These are phyloP conservation scores for Pygoscelis antarcticus DNA, from an alignment of 2,113 vertebrate genomes.

Conservation along the genomic window DNA sequence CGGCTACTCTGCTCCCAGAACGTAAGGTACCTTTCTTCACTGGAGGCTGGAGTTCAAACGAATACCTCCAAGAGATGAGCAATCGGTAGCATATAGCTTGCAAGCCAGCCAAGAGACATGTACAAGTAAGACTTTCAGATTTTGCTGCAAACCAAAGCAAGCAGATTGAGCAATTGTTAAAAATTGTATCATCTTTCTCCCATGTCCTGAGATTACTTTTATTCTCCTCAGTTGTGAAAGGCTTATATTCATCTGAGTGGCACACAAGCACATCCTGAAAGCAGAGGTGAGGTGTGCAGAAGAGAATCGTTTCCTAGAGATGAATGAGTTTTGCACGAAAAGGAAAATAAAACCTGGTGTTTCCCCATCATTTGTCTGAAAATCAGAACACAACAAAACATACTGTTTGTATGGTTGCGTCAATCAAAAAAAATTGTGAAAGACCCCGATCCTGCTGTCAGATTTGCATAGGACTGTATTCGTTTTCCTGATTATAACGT, in stretches of 20 bases:
- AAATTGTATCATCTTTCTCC: neutral
- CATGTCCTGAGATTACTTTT: neutral
- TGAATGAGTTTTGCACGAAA: neutral
- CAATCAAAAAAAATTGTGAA: neutral
- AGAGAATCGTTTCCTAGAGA: neutral
- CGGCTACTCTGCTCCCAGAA: neutral
- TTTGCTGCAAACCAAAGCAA: neutral
- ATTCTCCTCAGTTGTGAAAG: neutral
- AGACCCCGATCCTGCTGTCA: neutral
- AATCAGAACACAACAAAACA: neutral
- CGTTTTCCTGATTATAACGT: neutral
- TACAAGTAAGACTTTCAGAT: neutral
- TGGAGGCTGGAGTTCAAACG: neutral
- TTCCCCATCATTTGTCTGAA: neutral
- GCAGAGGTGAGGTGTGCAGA: neutral
- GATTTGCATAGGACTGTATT: neutral
- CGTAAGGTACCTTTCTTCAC: neutral
- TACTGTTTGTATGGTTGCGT: neutral
- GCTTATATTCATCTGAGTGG: neutral
- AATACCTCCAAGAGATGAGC: neutral
- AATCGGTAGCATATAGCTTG: neutral
- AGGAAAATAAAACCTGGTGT: neutral
- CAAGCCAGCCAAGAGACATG: neutral
- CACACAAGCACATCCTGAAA: neutral
- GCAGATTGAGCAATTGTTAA: neutral